These are phyloP conservation scores for Pogonocherus hispidulus DNA, from an alignment of 2,888 invertebrate genomes.

Conservation along the genomic window DNA sequence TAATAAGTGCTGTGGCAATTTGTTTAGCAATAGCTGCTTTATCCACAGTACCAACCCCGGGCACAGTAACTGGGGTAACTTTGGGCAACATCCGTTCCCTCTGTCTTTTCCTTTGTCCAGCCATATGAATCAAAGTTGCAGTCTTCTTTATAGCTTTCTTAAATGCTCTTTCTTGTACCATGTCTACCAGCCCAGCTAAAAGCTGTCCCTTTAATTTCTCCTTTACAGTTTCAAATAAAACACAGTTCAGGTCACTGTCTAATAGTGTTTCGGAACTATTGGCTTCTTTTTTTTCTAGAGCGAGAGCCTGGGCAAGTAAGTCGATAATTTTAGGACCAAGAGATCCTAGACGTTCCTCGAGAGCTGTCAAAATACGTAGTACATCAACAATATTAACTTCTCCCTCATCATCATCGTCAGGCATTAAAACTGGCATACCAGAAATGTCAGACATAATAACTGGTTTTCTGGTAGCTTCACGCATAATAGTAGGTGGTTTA, in stretches of 20 bases:
- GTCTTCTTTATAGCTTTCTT: slow-evolving; percentile 83
- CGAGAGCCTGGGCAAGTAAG: slow-evolving; percentile 82
- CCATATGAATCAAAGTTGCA: slow-evolving; percentile 80
- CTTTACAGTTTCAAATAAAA: slow-evolving; percentile 86
- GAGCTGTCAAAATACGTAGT: slow-evolving; percentile 81
- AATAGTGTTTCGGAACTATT: slow-evolving; percentile 84
- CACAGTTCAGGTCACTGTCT: slow-evolving; percentile 79
- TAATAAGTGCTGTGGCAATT: slow-evolving; percentile 83
- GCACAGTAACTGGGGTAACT: slow-evolving; percentile 73
- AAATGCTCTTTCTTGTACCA: slow-evolving; percentile 77
- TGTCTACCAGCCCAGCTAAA: slow-evolving; percentile 68
- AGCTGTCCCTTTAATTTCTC: slow-evolving; percentile 80
- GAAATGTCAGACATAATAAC: slow-evolving; percentile 1
- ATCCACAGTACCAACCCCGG: slow-evolving; percentile 81
- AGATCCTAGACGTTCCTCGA: slow-evolving; percentile 88
- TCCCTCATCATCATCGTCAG: slow-evolving; percentile 70
- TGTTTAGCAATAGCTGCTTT: slow-evolving; percentile 85
- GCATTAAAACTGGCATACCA: slow-evolving; percentile 3
- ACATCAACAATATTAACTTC: slow-evolving; percentile 76
- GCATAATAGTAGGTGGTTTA: slow-evolving; percentile 61
- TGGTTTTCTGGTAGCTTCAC: slow-evolving; percentile 62
- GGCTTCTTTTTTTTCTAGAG: slow-evolving; percentile 79
- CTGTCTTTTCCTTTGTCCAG: slow-evolving; percentile 70
- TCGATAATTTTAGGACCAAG: slow-evolving; percentile 85
- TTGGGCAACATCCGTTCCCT: slow-evolving; percentile 57